Base-by-base conservation (phyloP, 2,888 invertebrate species). In the Priocnemis perturbator region DNA sequence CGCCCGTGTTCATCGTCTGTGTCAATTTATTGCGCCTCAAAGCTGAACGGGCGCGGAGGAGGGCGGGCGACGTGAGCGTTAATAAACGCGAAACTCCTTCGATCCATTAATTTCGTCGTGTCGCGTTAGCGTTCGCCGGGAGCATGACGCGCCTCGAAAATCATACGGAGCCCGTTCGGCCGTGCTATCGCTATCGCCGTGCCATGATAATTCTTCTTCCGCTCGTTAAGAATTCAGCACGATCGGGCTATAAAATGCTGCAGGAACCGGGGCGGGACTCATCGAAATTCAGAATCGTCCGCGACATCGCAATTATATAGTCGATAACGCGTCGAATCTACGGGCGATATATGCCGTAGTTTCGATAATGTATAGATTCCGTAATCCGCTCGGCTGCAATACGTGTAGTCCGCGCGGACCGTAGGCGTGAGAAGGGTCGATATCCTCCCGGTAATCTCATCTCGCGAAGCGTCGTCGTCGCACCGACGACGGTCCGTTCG, bases 211-310 rank as follows among this genome's bases (percentile, higher is more conserved):
- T 11, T 50, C 19, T 17, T 47, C 3, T 14, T 14, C 2, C 19
- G n/a, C 50, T 50, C 37, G 37, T 37, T 37, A 11, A 37, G 37
- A 37, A 37, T 37, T 37, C 37, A 37, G 37, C 37, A 11, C 37
- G 37, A 11, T 2, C 37, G 4, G 11, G 11, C 37, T 37, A 37
- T 37, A 37, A 37, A 37, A 37, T n/a, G n/a, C 37, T 37, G 14
- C 14, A 21, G 17, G n/a, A 23, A 53, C 55, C 45, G 59, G 59
- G 44, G 19, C n/a, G 48, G 44, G 48, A 20, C 71, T 77, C 67
- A 66, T 77, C 69, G 68, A 71, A 76, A 77, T 77, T 77, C 37
- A 37, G 37, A 37, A 37, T 37, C 37, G 37, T 1, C 1, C 37
- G 37, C 37, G 4, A 37, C 37, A 11, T 37, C 19, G 50, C 17